A percentile compares a stretch with the other conserved stretches of the same genome.
These are phyloP conservation scores for Taenioides sp. DNA, from an alignment of 2,797 vertebrate genomes.

Conservation along the genomic window DNA sequence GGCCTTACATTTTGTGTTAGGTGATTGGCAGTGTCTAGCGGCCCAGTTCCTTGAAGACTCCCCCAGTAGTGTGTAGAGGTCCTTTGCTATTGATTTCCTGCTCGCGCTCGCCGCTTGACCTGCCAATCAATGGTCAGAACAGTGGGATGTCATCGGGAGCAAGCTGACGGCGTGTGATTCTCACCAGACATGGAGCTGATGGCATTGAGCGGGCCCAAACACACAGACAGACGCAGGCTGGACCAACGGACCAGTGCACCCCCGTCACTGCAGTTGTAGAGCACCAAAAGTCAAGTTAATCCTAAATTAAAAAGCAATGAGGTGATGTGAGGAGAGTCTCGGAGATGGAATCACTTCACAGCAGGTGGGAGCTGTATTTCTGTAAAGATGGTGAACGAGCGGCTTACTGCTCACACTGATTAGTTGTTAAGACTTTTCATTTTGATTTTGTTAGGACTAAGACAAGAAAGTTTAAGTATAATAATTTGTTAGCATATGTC, in stretches of 20 bases:
- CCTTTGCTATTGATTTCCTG: slow-evolving; percentile 90
- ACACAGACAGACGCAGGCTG: slow-evolving; percentile 43
- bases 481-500: too few species aligned
- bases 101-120: slow-evolving; percentile 82
- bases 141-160: slow-evolving; percentile 87
- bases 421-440: slow-evolving; percentile 64
- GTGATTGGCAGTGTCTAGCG: slow-evolving; percentile 83
- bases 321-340: slow-evolving; percentile 50
- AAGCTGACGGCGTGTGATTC: slow-evolving; percentile 79
- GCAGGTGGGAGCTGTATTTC: slow-evolving; percentile 64
- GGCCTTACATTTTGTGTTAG: slow-evolving; percentile 88
- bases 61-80: slow-evolving; percentile 82
- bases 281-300: slow-evolving; percentile 67
- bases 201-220: slow-evolving; percentile 75
- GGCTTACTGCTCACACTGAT: slow-evolving; percentile 74
- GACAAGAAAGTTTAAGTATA: neutral
- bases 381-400: slow-evolving; percentile 66
- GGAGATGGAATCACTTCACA: slow-evolving; percentile 68
- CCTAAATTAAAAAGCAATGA: slow-evolving; percentile 77
- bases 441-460: neutral
- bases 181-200: slow-evolving; percentile 76
- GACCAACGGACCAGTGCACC: slow-evolving; percentile 35
- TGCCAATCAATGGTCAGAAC: slow-evolving; percentile 89
- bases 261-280: slow-evolving; percentile 37
- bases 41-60: slow-evolving; percentile 85